Conservation (phyloP, 2,113 vertebrate species). For the Geococcyx californianus region DNA sequence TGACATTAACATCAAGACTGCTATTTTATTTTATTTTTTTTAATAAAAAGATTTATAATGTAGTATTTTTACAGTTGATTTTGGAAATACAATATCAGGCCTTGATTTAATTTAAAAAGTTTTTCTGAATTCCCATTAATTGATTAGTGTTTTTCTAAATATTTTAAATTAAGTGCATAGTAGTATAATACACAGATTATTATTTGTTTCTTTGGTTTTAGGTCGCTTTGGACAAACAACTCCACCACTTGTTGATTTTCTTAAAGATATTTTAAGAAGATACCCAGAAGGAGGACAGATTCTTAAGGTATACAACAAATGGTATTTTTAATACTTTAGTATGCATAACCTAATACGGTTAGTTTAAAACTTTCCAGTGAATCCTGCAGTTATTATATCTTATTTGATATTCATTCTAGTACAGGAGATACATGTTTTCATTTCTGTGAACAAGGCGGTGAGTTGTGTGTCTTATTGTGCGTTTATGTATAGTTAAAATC, state of each 20-base stretch:
- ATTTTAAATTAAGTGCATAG: background rate
- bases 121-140: background rate
- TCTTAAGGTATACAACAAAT: conserved; percentile 85
- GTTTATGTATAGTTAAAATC: fast-evolving
- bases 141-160: background rate
- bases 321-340: background rate
- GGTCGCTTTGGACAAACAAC: conserved; percentile 98
- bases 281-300: conserved; percentile 99
- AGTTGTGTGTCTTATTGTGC: background rate
- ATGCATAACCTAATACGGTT: background rate
- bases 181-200: background rate
- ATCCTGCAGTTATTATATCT: background rate
- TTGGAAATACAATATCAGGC: background rate
- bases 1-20: background rate
- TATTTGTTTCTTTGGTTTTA: conserved; percentile 58
- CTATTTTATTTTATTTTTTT: background rate
- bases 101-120: background rate
- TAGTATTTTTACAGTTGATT: background rate
- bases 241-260: conserved; percentile 95
- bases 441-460: background rate
- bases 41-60: background rate
- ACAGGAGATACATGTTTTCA: background rate
- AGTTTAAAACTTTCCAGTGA: background rate
- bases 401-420: background rate
- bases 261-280: conserved; percentile 96